Conservation (phyloP, 2,797 vertebrate species). For the Lepidocolaptes lacrymiger region DNA sequence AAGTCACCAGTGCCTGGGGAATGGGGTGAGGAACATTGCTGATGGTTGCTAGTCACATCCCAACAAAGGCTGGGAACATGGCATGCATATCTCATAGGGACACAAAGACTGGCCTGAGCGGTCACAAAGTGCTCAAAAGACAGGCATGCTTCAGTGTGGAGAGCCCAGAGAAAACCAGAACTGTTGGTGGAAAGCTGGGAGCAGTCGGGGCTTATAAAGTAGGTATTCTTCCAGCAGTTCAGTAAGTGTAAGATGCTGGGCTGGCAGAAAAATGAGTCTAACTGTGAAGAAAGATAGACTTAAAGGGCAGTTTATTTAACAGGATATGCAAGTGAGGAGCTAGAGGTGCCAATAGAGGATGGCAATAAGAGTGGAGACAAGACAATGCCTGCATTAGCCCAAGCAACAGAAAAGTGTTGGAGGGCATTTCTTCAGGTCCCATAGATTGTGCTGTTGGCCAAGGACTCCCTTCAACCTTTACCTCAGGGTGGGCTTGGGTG, state of each 20-base stretch:
- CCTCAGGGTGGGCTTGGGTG: slow-evolving; percentile 89
- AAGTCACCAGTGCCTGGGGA: neutral
- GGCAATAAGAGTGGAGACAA: neutral
- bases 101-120: neutral
- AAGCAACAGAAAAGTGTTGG: neutral
- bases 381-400: neutral
- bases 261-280: neutral
- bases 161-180: neutral
- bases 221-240: neutral
- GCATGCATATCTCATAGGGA: neutral
- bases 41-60: neutral
- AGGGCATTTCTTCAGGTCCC: neutral
- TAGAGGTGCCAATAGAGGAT: neutral
- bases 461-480: slow-evolving; percentile 66
- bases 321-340: neutral
- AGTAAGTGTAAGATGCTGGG: neutral
- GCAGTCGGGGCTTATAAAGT: neutral
- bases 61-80: neutral
- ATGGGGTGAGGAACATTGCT: neutral
- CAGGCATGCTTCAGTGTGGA: neutral
- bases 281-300: neutral
- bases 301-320: neutral
- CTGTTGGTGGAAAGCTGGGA: neutral
- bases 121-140: neutral
- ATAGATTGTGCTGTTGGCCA: neutral